Conservation (phyloP, 2,113 vertebrate species). For the Xyrauchen texanus region DNA sequence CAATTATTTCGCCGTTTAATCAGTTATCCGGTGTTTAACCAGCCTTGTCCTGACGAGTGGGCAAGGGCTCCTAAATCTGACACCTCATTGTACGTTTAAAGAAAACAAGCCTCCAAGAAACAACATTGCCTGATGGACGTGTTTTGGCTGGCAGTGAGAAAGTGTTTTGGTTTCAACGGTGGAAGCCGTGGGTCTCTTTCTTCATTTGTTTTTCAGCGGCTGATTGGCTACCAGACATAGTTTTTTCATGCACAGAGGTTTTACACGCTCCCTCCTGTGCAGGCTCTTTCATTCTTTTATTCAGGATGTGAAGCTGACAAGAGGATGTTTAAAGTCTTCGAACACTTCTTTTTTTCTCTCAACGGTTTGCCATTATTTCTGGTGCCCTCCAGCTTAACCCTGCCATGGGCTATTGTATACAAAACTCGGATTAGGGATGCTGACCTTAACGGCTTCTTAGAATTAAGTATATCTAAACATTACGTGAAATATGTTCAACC, state of each 20-base stretch:
- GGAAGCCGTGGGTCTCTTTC: conserved; percentile 27
- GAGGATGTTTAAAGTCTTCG: conserved; percentile 42
- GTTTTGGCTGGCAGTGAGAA: conserved; percentile 35
- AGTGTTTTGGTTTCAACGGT: conserved; percentile 35
- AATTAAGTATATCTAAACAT: conserved; percentile 45
- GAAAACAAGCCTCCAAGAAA: background rate
- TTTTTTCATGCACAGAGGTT: conserved; percentile 26
- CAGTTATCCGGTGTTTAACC: background rate
- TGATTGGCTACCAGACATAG: conserved; percentile 32
- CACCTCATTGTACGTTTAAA: conserved; percentile 4
- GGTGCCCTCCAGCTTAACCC: background rate
- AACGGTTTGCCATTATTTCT: background rate
- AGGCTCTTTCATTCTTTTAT: conserved; percentile 17
- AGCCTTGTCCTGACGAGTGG: background rate
- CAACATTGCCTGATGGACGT: background rate
- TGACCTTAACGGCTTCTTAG: conserved; percentile 37
- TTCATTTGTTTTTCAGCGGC: conserved; percentile 45
- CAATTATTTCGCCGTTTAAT: background rate
- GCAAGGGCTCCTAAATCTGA: background rate
- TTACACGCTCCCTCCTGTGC: background rate
- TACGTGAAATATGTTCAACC: conserved; percentile 43
- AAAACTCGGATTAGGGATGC: conserved; percentile 27
- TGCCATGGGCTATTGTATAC: conserved; percentile 24
- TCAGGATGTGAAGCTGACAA: conserved; percentile 41
- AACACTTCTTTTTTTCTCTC: background rate